Conservation (phyloP, 1,140 invertebrate species). For the Lutraria rhynchaena region DNA sequence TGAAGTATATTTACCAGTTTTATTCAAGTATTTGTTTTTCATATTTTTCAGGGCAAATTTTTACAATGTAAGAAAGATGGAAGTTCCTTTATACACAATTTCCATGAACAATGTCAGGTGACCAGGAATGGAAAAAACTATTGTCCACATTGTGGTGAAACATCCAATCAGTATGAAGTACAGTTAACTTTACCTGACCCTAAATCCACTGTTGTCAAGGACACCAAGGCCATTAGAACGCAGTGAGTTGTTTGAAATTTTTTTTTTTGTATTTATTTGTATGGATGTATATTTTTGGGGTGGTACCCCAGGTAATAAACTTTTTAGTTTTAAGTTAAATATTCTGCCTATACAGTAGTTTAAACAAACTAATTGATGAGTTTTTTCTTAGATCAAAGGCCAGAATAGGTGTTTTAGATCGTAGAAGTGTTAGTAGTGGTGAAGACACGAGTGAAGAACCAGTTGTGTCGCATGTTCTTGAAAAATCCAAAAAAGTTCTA, state of each 20-base stretch:
- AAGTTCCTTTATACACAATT: slow-evolving; percentile 85
- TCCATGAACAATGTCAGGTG: slow-evolving; percentile 89
- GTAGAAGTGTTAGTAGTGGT: slow-evolving; percentile 43
- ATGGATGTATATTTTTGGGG: too few relatives aligned
- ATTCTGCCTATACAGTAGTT: too few relatives aligned
- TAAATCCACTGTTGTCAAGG: slow-evolving; percentile 60
- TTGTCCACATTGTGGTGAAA: slow-evolving; percentile 91
- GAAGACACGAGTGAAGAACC: slow-evolving; percentile 61
- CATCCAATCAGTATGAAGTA: slow-evolving; percentile 85
- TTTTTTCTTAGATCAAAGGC: slow-evolving; percentile 67
- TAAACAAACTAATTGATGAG: too few relatives aligned
- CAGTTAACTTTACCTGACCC: slow-evolving; percentile 84
- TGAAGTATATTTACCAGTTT: too few relatives aligned
- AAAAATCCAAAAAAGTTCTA: slow-evolving; percentile 64
- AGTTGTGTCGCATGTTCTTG: slow-evolving; percentile 60
- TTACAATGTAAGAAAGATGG: slow-evolving; percentile 86
- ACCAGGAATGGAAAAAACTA: slow-evolving; percentile 82
- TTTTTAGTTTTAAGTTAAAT: too few relatives aligned
- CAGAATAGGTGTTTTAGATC: slow-evolving; percentile 58
- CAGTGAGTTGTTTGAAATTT: slow-evolving; percentile 60
- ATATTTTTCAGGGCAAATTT: slow-evolving; percentile 85
- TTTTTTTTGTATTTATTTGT: too few relatives aligned
- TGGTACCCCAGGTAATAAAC: too few relatives aligned
- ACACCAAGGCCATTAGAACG: slow-evolving; percentile 51
- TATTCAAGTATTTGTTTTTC: background rate